Evolutionary conservation across 1,140 invertebrate genomes (phyloP), one percentile per base, ranked within the genome.

Genomic region (Uloborus diversus): DNA sequence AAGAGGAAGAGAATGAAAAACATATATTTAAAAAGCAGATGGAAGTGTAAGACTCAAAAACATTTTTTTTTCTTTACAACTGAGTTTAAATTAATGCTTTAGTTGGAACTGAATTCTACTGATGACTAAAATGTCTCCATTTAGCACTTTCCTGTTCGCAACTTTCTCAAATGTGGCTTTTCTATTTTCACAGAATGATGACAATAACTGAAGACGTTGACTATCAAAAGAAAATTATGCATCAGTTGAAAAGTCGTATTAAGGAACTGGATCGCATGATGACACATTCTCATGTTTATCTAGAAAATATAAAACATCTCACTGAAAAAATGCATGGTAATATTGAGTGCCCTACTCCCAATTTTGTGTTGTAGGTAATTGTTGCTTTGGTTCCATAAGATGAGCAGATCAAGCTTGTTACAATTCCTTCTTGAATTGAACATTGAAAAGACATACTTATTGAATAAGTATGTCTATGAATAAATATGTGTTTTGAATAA

Each of bases 281-380:
- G 61, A 76, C 20, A 27, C 27, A 70, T 33, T 85, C 85, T 81
- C 83, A 85, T 28, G 82, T 88, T 13, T 84, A 84, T 23, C 81
- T 88, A 14, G 87, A 88, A 81, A 84, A 85, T 59, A 85, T 88
- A 13, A 85, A 85, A 79, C 86, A 87, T 79, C 84, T 84, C 57
- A 65, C 69, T 35, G 51, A 79, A 56, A 81, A 79, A 78, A 73
- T 75, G 30, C 32, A 81, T 61, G 81, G 81, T 81, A 51, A 28
- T 13, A 35, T 7, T 9, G 23, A 35, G 2, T 64, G 25, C 7
- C 14, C 9, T 33, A n/a, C n/a, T 49, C 14, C 42, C 3, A 13
- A 14, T 35, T 25, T 13, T 42, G n/a, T 23, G 2, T 28, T 32
- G n/a, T n/a, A n/a, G n/a, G n/a, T n/a, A n/a, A n/a, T n/a, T n/a